phyloP scores from a whole-genome alignment of 2,797 vertebrate genomes.

The Alouatta caraya region DNA sequence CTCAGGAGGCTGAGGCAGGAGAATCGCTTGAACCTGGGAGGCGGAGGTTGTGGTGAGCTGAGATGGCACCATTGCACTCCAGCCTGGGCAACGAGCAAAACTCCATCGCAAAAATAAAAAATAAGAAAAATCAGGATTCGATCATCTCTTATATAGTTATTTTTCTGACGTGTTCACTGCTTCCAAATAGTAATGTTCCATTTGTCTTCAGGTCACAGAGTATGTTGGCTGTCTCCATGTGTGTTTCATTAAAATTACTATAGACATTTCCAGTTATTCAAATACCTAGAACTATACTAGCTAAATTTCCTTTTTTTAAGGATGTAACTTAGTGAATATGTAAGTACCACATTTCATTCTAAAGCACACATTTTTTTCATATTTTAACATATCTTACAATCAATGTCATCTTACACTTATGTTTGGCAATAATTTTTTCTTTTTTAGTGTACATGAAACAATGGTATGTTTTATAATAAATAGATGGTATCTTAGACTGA shows the following conservation, averaged over 20 bases:
- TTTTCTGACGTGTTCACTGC: not conserved
- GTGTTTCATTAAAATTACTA: not conserved
- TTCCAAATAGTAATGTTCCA: not conserved
- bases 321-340: not conserved
- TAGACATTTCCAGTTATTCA: not conserved
- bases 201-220: not conserved
- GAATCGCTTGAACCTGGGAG: too few species aligned
- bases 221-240: not conserved
- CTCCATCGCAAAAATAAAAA: too few species aligned
- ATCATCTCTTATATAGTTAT: not conserved
- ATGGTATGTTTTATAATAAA: constrained; percentile 1
- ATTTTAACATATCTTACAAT: constrained; percentile 12
- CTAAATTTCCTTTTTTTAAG: not conserved
- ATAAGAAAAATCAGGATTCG: not conserved
- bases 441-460: constrained; percentile 18
- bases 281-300: not conserved
- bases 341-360: not conserved
- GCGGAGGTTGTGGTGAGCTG: too few species aligned
- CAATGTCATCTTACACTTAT: not conserved
- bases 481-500: not conserved
- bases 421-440: not conserved
- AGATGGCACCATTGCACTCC: too few species aligned
- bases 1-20: too few species aligned
- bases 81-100: too few species aligned
- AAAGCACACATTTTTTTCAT: not conserved